Evolutionary conservation across 2,113 vertebrate species (phyloP).

Genomic region (Coracopsis vasa): DNA sequence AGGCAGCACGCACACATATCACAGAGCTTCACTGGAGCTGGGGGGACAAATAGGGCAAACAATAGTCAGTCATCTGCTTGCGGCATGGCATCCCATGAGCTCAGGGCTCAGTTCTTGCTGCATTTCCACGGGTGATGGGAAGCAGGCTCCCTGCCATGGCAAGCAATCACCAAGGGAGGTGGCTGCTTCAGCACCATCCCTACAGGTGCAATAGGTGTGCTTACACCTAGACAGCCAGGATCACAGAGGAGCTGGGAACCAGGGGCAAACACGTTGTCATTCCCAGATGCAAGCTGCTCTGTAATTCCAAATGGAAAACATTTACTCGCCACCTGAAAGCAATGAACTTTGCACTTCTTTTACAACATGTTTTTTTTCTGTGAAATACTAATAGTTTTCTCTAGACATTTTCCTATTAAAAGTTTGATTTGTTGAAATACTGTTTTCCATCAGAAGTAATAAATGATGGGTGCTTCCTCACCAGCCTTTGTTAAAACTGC

Average conservation of each 20-base stretch:
- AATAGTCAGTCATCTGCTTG: neutral
- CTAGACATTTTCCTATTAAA: neutral
- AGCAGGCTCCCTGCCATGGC: neutral
- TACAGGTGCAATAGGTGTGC: neutral
- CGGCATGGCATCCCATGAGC: neutral
- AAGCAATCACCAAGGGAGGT: rapidly evolving
- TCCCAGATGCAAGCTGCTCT: neutral
- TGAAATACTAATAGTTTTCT: neutral
- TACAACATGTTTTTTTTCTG: rapidly evolving
- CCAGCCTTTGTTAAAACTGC: neutral
- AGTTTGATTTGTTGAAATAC: neutral
- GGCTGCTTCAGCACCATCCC: neutral
- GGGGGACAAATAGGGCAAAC: neutral
- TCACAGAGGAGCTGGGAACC: neutral
- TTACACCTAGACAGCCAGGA: neutral
- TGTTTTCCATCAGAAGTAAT: neutral
- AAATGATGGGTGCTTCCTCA: neutral
- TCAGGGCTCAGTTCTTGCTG: neutral
- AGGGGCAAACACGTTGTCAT: rapidly evolving
- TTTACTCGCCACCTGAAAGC: neutral
- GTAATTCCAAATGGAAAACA: neutral
- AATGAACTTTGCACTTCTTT: neutral
- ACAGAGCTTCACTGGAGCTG: neutral
- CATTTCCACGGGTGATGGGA: neutral
- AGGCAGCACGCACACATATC: rapidly evolving